Evolutionary conservation across 1,140 invertebrate genomes (phyloP).

Genomic region (Heliconius hermathena): DNA sequence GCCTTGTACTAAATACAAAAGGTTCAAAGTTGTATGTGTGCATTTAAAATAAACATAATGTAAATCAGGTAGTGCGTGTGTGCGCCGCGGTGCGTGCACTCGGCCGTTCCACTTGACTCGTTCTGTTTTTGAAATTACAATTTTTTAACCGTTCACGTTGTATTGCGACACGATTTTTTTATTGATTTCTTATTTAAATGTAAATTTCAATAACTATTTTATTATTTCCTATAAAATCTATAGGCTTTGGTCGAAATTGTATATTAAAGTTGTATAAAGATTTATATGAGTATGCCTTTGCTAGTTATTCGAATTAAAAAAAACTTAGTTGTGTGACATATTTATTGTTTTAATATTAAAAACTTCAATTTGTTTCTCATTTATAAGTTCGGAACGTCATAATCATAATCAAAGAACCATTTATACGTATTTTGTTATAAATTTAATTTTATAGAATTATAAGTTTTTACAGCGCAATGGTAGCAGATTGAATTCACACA

Average conservation of each 20-base stretch:
- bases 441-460: too few species aligned
- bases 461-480: background rate
- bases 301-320: background rate
- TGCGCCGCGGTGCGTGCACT: conserved; percentile 54
- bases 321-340: background rate
- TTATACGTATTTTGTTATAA: too few species aligned
- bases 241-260: background rate
- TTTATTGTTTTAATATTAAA: background rate
- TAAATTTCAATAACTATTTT: conserved; percentile 7
- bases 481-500: background rate
- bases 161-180: conserved; percentile 33
- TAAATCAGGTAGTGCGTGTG: conserved; percentile 50
- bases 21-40: conserved; percentile 14
- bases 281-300: conserved; percentile 3
- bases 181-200: conserved; percentile 26
- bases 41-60: conserved; percentile 43
- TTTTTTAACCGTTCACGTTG: conserved; percentile 39
- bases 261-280: background rate
- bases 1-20: background rate
- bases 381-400: too few species aligned
- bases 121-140: conserved; percentile 54
- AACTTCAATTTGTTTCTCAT: too few species aligned
- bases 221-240: background rate
- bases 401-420: too few species aligned
- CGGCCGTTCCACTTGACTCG: conserved; percentile 54